A percentile compares a stretch with the other conserved stretches of the same genome.
phyloP scores from a whole-genome alignment of 2,888 invertebrate genomes.

The Creontiades dilutus region DNA sequence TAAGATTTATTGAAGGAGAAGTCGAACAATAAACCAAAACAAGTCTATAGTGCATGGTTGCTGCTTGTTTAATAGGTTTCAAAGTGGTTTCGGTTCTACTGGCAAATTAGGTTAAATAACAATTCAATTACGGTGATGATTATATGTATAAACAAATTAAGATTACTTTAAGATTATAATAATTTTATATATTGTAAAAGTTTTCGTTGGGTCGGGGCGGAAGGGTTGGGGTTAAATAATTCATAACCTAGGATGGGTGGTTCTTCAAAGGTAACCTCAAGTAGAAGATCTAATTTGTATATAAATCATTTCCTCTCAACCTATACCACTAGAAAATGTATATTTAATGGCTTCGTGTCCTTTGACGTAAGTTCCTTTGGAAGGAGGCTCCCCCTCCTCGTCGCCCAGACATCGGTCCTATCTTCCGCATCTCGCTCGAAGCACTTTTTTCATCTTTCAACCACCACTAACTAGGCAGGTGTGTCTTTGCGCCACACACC shows the following conservation, averaged over 20 bases:
- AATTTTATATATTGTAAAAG: constrained; percentile 45
- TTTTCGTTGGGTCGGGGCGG: not conserved
- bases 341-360: constrained; percentile 66
- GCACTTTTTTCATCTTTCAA: constrained; percentile 45
- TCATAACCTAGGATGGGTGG: constrained; percentile 52
- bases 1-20: no score
- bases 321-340: constrained; percentile 70
- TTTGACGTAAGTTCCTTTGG: constrained; percentile 64
- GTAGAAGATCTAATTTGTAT: constrained; percentile 70
- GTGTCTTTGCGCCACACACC: no score
- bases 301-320: constrained; percentile 70
- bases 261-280: constrained; percentile 70
- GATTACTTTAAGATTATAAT: not conserved
- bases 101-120: no score
- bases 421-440: constrained; percentile 45
- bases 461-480: not conserved
- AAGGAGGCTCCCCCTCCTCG: constrained; percentile 41
- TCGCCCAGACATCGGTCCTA: not conserved
- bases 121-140: no score
- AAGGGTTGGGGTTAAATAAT: constrained; percentile 58
- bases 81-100: no score
- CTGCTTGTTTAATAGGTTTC: no score
- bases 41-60: no score
- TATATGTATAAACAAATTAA: not conserved
- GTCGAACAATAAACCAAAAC: no score